Base-by-base conservation (phyloP, 1,140 invertebrate species). In the Episyrphus balteatus region DNA sequence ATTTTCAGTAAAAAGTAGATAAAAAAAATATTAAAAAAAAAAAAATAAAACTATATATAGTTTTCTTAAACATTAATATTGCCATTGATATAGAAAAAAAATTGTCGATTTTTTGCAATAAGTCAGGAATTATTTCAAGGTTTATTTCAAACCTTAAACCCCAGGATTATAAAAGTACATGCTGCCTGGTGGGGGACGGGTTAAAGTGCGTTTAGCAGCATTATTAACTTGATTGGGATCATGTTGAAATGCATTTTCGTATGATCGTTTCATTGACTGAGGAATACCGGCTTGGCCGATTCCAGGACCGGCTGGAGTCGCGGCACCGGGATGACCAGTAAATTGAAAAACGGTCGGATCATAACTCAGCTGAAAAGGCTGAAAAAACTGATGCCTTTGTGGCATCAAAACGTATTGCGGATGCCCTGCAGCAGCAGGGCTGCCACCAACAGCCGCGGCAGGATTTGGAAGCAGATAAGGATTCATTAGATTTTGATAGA, bases 231-330 rank as follows among this genome's bases (percentile, higher is more conserved):
- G 54, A 6, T 55, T 50, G 1, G 58, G 43, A 34, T 68, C 64
- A 45, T 60, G 63, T 42, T 66, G 66, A 19, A 68, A 68, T 11
- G 66, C 66, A 42, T 62, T 65, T 39, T 66, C 66, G 44, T 68
- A 68, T 3, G 58, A 62, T 0, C 66, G 55, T 45, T 68, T 68
- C 54, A 68, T 66, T 9, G 59, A 60, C 48, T 58, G 61, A 44
- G 55, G 14, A 60, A 40, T 0, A 47, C 55, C 21, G 50, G 13
- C 17, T 19, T 30, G 6, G 15, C 26, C 21, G 8, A 26, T 8
- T 26, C 21, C 21, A 32, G 49, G 30, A 1, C 49, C 31, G 2
- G 51, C 44, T 31, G 46, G 37, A 10, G 44, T 18, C 3, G 48
- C 42, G 12, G 49, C 52, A n/a, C 44, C 50, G 9, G 48, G 50